Percentiles rank a stretch among this genome's conserved stretches.
Conservation (phyloP, 2,113 vertebrate species). For the Struthio camelus region DNA sequence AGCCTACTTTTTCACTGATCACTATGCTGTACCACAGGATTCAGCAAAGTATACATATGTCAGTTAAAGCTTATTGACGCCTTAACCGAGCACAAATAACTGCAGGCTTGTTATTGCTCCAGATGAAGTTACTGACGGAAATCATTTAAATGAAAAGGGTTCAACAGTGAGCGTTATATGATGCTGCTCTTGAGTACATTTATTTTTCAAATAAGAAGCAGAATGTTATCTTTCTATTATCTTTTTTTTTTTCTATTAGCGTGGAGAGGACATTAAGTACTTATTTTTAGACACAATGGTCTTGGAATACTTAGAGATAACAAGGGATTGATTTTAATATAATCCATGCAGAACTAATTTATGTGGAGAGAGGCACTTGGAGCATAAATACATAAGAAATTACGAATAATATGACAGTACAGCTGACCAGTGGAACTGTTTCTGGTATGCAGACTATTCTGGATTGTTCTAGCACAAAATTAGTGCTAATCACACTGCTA, state of each 20-base stretch:
- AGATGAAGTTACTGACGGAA: neutral
- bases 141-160: neutral
- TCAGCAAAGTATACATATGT: neutral
- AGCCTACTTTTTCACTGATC: neutral
- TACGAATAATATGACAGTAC: neutral
- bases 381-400: neutral
- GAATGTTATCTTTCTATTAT: neutral
- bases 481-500: neutral
- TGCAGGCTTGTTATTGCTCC: neutral
- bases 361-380: neutral
- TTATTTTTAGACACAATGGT: neutral
- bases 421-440: neutral
- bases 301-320: neutral
- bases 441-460: neutral
- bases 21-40: neutral
- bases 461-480: neutral
- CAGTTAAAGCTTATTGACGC: neutral
- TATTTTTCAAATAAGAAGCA: neutral
- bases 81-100: neutral
- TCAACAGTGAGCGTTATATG: neutral
- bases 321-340: neutral
- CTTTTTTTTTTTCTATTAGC: neutral
- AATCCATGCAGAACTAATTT: neutral
- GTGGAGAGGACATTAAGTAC: neutral
- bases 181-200: neutral